Evolutionary conservation across 2,888 invertebrate species (phyloP), one percentile per base, ranked within the genome.

Genomic region (Mesorhabditis spiculigera): DNA sequence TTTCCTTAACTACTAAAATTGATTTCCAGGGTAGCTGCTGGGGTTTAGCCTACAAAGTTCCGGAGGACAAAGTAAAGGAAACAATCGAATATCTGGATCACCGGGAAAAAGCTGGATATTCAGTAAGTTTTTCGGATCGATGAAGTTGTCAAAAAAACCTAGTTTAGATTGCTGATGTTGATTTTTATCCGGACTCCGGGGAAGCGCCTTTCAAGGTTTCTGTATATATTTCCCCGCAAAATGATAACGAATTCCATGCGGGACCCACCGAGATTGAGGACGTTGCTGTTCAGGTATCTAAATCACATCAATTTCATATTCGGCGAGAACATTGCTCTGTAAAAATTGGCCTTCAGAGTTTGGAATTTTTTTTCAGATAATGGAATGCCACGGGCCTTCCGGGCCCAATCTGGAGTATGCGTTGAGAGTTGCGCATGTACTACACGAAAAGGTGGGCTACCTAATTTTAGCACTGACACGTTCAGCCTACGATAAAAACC

Each of bases 401-500:
- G 96, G 96, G 0, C 87, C 91, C 0, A 97, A 97, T 87, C 91
- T 91, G 62, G 96, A 96, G 82, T 97, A 97, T 89, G 90, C 96
- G 0, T 92, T 92, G 41, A 68, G 82, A 16, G 70, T 82, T 6
- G 84, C 83, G 4, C 70, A 82, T 45, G 73, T 78, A 67, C 74
- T 83, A 42, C 71, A 61, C 8, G 65, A 68, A 41, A 65, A 73
- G 71, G 73, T 73, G 16, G n/a, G 8, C 10, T 43, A 13, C 6
- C 13, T 66, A n/a, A n/a, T n/a, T n/a, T n/a, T n/a, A n/a, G n/a
- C n/a, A n/a, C n/a, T n/a, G n/a, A n/a, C n/a, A n/a, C n/a, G n/a
- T 66, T 43, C 16, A 6, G 10, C 69, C 65, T 13, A 13, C 8
- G 8, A 43, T 42, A 13, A 28, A 4, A 4, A 28, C n/a, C 28